A percentile compares a stretch with the other conserved stretches of the same genome.
phyloP scores from a whole-genome alignment of 2,113 vertebrate genomes.

The Turdus rufiventris region DNA sequence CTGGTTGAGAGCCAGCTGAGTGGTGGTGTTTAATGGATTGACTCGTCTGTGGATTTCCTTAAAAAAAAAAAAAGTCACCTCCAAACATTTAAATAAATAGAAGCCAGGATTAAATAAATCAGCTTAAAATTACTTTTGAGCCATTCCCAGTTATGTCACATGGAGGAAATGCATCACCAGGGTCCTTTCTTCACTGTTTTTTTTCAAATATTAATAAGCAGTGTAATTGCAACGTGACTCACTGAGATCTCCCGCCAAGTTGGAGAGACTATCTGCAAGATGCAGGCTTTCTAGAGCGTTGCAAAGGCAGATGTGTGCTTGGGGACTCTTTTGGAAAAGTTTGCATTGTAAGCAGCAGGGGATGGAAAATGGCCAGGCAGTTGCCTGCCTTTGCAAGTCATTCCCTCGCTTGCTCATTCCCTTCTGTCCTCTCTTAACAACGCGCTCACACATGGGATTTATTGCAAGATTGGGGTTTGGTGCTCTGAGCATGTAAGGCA shows the following conservation, averaged over 20 bases:
- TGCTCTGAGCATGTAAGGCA: neutral
- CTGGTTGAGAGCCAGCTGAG: constrained; percentile 20
- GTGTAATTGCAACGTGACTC: constrained; percentile 59
- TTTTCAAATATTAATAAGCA: constrained; percentile 56
- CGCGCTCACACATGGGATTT: neutral
- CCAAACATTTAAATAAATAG: constrained; percentile 47
- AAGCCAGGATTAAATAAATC: constrained; percentile 68
- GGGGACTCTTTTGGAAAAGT: constrained; percentile 24
- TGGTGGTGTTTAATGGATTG: constrained; percentile 47
- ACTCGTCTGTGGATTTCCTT: constrained; percentile 29
- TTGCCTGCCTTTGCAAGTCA: neutral
- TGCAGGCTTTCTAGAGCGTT: neutral
- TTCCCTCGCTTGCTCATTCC: neutral
- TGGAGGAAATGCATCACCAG: constrained; percentile 61
- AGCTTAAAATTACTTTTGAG: constrained; percentile 57
- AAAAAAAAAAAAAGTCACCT: neutral
- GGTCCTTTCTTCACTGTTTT: constrained; percentile 47
- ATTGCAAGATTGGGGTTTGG: neutral
- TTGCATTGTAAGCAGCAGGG: neutral
- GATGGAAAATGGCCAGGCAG: constrained; percentile 22
- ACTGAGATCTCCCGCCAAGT: constrained; percentile 40
- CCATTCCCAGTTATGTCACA: constrained; percentile 52
- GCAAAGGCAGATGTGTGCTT: constrained; percentile 39
- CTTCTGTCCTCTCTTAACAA: neutral
- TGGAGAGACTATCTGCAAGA: constrained; percentile 39